Conservation (phyloP, 2,888 invertebrate species). For the Drosophila meridionalis region DNA sequence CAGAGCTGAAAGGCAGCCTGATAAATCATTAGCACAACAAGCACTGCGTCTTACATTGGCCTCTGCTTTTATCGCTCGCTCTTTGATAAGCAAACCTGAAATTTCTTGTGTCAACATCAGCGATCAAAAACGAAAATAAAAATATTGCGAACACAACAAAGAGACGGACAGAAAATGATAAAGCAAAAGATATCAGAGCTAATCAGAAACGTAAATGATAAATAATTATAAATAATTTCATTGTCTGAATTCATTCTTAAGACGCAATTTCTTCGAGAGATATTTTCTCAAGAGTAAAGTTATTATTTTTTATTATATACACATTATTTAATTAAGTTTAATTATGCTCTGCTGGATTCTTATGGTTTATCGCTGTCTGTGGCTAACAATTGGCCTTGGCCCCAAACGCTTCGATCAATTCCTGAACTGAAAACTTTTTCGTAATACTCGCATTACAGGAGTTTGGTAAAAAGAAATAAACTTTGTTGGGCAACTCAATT, state of each 20-base stretch:
- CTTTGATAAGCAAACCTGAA: conserved; percentile 50
- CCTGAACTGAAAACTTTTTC: conserved; percentile 15
- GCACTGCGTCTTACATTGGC: conserved; percentile 5
- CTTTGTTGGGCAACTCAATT: conserved; percentile 40
- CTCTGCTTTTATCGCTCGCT: conserved; percentile 35
- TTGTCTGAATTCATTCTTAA: conserved; percentile 41
- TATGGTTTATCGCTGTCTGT: not conserved
- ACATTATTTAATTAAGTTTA: conserved; percentile 24
- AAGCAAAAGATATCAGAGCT: conserved; percentile 39
- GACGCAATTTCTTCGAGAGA: conserved; percentile 53
- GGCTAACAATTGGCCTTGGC: conserved; percentile 25
- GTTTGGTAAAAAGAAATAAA: conserved; percentile 14
- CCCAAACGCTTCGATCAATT: conserved; percentile 6
- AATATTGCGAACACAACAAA: not conserved
- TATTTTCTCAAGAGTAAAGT: not conserved
- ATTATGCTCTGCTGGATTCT: not conserved
- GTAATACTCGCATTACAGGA: conserved; percentile 31
- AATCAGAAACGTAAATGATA: conserved; percentile 75
- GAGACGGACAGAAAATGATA: conserved; percentile 35
- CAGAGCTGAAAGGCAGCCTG: conserved; percentile 17
- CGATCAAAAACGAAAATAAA: conserved; percentile 22
- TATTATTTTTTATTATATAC: not conserved
- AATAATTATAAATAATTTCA: conserved; percentile 71
- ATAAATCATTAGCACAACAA: conserved; percentile 16
- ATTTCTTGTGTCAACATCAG: conserved; percentile 16